Percentiles rank a stretch among this genome's conserved stretches.
Conservation (phyloP, 2,888 invertebrate genomes). For the Leptarthrus brevirostris region DNA sequence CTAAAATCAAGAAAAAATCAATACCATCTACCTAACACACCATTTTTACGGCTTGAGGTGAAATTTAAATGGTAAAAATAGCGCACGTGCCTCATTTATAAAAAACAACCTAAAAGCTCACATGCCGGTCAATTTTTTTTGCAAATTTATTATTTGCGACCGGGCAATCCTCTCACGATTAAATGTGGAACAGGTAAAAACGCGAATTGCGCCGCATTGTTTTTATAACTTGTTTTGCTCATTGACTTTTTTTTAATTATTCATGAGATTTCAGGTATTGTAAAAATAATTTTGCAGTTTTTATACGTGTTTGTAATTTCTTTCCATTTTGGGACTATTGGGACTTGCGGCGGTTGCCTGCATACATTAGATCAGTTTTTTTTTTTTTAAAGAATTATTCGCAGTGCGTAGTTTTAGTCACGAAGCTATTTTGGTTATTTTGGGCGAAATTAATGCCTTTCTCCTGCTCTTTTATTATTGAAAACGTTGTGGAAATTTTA, state of each 20-base stretch:
- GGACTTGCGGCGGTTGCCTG: no score
- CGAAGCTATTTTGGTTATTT: no score
- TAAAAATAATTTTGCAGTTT: background rate
- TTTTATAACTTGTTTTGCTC: background rate
- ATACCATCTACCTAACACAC: no score
- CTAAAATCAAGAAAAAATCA: background rate
- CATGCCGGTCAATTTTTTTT: conserved; percentile 19
- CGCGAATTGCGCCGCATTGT: background rate
- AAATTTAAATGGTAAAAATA: background rate
- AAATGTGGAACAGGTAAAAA: background rate
- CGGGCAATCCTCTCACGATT: no score
- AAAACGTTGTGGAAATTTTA: no score
- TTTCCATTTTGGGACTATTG: no score
- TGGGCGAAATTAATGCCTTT: no score
- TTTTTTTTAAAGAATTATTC: no score
- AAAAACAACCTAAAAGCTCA: conserved; percentile 15
- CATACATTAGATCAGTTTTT: no score
- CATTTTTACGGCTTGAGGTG: no score
- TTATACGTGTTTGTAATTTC: background rate
- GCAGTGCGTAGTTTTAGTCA: background rate
- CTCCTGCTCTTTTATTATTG: no score
- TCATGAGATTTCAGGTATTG: background rate
- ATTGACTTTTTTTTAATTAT: background rate
- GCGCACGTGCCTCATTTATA: conserved; percentile 14
- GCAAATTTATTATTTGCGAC: background rate